phyloP scores from a whole-genome alignment of 2,113 vertebrate genomes.

The Pseudopodoces humilis region DNA sequence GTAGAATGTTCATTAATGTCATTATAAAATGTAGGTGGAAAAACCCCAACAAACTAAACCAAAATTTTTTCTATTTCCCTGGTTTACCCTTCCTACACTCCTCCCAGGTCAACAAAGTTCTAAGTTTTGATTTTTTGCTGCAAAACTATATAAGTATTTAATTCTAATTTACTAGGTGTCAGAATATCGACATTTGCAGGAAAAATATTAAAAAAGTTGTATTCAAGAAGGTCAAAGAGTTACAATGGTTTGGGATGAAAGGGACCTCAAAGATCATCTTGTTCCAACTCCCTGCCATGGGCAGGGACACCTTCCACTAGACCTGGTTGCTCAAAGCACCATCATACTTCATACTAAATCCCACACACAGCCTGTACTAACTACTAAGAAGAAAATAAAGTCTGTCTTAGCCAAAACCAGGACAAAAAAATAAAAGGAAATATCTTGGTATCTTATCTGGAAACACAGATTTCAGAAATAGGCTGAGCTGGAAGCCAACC shows the following conservation, averaged over 20 bases:
- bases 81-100: neutral
- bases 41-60: neutral
- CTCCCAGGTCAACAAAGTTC: neutral
- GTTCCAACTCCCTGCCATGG: neutral
- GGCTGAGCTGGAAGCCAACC: neutral
- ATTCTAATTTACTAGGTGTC: neutral
- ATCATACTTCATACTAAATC: neutral
- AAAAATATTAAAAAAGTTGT: neutral
- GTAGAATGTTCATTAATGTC: neutral
- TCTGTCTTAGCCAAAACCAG: neutral
- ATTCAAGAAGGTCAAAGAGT: neutral
- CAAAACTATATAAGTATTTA: neutral
- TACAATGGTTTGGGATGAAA: neutral
- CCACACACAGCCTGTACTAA: neutral
- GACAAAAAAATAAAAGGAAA: neutral
- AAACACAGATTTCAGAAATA: neutral
- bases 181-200: neutral
- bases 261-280: neutral
- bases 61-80: neutral
- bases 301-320: neutral
- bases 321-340: neutral
- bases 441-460: neutral
- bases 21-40: neutral
- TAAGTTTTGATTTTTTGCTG: neutral
- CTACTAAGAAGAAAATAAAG: neutral